phyloP scores from a whole-genome alignment of 2,113 vertebrate genomes.

The Struthidea cinerea region DNA sequence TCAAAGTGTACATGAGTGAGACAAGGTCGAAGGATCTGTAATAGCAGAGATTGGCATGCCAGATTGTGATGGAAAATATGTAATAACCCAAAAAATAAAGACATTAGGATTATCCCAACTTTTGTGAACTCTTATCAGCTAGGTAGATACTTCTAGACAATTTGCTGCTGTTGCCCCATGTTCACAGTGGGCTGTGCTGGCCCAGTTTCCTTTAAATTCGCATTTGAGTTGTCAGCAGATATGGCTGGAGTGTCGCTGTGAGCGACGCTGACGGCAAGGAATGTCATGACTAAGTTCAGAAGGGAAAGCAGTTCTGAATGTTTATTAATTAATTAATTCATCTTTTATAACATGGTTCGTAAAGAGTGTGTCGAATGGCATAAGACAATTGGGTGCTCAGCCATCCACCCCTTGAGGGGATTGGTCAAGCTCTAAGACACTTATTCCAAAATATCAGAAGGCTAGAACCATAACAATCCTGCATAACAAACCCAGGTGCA shows the following conservation, averaged over 20 bases:
- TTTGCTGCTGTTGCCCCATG: fast-evolving
- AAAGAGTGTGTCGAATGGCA: too few species aligned
- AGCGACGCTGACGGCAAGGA: too few species aligned
- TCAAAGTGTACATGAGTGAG: not conserved
- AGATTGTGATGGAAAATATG: not conserved
- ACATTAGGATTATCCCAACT: not conserved
- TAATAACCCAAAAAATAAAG: not conserved
- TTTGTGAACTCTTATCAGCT: not conserved
- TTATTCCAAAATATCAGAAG: too few species aligned
- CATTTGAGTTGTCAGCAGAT: fast-evolving
- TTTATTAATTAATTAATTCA: too few species aligned
- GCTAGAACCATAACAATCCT: too few species aligned
- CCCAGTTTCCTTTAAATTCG: not conserved
- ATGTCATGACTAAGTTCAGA: too few species aligned
- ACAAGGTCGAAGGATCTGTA: not conserved
- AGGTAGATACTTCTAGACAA: not conserved
- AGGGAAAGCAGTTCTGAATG: too few species aligned
- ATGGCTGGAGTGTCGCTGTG: not conserved
- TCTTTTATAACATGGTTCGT: too few species aligned
- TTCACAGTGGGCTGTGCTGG: fast-evolving
- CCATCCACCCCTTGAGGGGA: too few species aligned
- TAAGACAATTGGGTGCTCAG: too few species aligned
- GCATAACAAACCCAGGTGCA: too few species aligned
- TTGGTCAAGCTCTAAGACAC: too few species aligned
- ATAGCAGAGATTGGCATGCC: fast-evolving